These are phyloP conservation scores for Drosophila leontia DNA, from an alignment of 1,140 invertebrate species.

Conservation along the genomic window DNA sequence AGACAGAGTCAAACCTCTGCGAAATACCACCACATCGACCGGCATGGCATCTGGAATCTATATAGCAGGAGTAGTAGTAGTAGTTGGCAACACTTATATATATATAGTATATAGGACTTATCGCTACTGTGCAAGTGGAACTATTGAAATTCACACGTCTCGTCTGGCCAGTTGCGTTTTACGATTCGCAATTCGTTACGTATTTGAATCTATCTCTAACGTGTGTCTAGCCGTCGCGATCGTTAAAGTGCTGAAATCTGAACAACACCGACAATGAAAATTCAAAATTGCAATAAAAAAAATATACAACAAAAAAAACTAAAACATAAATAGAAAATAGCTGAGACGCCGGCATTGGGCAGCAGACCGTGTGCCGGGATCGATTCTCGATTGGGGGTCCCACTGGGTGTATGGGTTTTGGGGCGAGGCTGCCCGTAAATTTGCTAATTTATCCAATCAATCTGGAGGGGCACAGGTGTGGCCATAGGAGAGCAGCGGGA, in stretches of 20 bases:
- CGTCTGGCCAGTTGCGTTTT: constrained; percentile 38
- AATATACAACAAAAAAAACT: background rate
- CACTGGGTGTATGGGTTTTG: constrained; percentile 26
- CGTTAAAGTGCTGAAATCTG: constrained; percentile 49
- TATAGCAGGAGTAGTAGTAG: background rate
- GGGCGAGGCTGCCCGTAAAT: constrained; percentile 50
- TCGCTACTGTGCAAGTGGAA: constrained; percentile 33
- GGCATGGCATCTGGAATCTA: background rate
- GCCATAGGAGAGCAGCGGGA: constrained; percentile 7
- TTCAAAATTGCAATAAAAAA: constrained; percentile 36
- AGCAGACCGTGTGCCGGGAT: constrained; percentile 51
- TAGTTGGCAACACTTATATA: constrained; percentile 1
- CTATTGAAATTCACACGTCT: constrained; percentile 59
- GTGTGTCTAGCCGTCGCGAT: constrained; percentile 69
- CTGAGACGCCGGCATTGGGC: constrained; percentile 49
- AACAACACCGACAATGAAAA: constrained; percentile 36
- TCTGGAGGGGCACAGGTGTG: constrained; percentile 25
- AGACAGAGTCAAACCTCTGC: constrained; percentile 19
- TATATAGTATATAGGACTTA: constrained; percentile 29
- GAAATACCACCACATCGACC: background rate
- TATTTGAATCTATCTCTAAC: constrained; percentile 51
- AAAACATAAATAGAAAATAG: constrained; percentile 9
- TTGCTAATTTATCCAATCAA: constrained; percentile 41
- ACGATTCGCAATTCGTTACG: constrained; percentile 36
- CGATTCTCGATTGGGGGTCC: constrained; percentile 49